A percentile compares a stretch with the other conserved stretches of the same genome.
phyloP scores from a whole-genome alignment of 2,797 vertebrate species.

The Lerista edwardsae region DNA sequence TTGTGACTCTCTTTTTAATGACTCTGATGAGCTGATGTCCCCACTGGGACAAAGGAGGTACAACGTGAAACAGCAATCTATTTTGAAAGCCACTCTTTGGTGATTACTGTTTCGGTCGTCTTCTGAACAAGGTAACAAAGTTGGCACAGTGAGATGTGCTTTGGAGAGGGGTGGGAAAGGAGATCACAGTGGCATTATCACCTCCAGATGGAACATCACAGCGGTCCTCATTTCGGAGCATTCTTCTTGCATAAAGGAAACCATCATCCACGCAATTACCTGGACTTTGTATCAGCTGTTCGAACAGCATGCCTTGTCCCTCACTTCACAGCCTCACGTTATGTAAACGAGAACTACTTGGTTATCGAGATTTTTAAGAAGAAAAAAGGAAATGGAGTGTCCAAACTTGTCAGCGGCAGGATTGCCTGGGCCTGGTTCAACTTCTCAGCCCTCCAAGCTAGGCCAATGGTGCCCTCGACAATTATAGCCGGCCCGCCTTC shows the following conservation, averaged over 20 bases:
- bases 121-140: conserved; percentile 29
- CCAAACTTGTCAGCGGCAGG: too few relatives aligned
- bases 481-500: too few relatives aligned
- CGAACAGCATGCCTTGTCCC: conserved; percentile 22
- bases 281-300: conserved; percentile 22
- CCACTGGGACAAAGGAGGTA: neutral
- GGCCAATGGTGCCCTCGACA: too few relatives aligned
- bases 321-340: neutral
- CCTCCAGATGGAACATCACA: neutral
- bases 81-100: neutral
- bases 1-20: neutral
- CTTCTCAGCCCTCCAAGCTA: too few relatives aligned
- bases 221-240: conserved; percentile 34
- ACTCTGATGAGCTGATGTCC: neutral
- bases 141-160: neutral
- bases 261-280: conserved; percentile 31
- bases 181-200: conserved; percentile 39
- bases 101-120: neutral
- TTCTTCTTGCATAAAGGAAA: conserved; percentile 37
- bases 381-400: too few relatives aligned
- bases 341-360: conserved; percentile 29
- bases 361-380: too few relatives aligned
- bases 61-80: neutral
- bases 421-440: too few relatives aligned
- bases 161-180: neutral